phyloP scores from a whole-genome alignment of 2,113 vertebrate species.

The Notothenia rossii region DNA sequence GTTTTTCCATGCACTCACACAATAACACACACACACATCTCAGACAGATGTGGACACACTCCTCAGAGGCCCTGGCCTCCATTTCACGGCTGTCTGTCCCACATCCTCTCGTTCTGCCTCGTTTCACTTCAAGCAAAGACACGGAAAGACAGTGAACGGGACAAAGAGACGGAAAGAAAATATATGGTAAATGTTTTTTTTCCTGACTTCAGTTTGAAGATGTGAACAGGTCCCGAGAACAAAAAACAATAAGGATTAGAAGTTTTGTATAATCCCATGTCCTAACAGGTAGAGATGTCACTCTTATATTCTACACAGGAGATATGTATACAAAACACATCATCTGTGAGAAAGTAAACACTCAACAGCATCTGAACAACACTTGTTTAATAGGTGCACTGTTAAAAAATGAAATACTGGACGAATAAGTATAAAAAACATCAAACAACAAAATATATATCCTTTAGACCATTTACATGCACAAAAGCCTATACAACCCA shows the following conservation, averaged over 20 bases:
- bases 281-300: conserved; percentile 21
- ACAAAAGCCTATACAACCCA: no score
- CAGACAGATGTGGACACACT: conserved; percentile 30
- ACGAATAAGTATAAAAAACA: neutral
- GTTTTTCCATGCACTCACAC: conserved; percentile 9
- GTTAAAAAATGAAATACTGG: neutral
- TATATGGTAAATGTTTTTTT: conserved; percentile 22
- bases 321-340: neutral
- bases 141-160: conserved; percentile 62
- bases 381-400: no score
- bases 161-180: conserved; percentile 31
- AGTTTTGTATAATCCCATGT: conserved; percentile 18
- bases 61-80: conserved; percentile 77
- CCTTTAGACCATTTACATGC: no score
- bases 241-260: neutral
- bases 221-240: conserved; percentile 30
- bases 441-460: neutral
- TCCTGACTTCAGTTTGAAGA: conserved; percentile 24
- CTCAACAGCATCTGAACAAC: neutral
- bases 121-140: conserved; percentile 78
- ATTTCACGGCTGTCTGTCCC: conserved; percentile 83
- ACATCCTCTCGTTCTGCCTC: conserved; percentile 83
- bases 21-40: conserved; percentile 6
- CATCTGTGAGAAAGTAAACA: conserved; percentile 9
- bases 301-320: conserved; percentile 10